phyloP scores from a whole-genome alignment of 2,797 vertebrate genomes.

The Enteromius thamalakanensis region DNA sequence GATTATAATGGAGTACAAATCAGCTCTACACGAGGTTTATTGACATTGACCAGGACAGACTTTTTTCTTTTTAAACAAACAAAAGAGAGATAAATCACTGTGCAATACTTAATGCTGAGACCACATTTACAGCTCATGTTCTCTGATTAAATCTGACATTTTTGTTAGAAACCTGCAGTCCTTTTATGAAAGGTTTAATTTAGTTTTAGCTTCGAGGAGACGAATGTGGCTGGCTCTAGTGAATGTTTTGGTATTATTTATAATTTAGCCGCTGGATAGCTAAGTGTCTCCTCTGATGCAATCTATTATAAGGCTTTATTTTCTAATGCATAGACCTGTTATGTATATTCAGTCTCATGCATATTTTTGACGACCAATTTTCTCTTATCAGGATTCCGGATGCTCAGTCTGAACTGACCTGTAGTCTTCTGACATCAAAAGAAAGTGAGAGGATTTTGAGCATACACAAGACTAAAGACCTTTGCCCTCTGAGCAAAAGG shows the following conservation, averaged over 20 bases:
- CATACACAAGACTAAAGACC: slow-evolving; percentile 59
- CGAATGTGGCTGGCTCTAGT: background rate
- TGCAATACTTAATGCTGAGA: background rate
- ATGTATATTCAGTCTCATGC: background rate
- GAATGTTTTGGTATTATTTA: background rate
- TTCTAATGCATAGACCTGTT: background rate
- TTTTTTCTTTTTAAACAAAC: background rate
- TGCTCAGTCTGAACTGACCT: slow-evolving; percentile 62
- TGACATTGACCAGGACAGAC: background rate
- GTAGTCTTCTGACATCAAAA: slow-evolving; percentile 55
- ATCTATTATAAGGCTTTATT: background rate
- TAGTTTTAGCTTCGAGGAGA: background rate
- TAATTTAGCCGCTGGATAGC: background rate
- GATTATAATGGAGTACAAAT: slow-evolving; percentile 39
- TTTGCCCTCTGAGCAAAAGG: slow-evolving; percentile 67
- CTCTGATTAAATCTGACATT: background rate
- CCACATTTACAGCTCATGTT: background rate
- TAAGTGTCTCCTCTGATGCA: background rate
- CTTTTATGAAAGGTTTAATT: background rate
- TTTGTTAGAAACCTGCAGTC: background rate
- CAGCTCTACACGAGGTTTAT: background rate
- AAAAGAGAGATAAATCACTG: background rate
- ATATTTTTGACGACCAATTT: slow-evolving; percentile 7
- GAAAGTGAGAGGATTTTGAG: slow-evolving; percentile 58
- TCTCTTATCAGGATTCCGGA: slow-evolving; percentile 74